Percentiles rank a stretch among this genome's conserved stretches.
These are phyloP conservation scores for Merodon equestris DNA, from an alignment of 2,888 invertebrate genomes.

Conservation along the genomic window DNA sequence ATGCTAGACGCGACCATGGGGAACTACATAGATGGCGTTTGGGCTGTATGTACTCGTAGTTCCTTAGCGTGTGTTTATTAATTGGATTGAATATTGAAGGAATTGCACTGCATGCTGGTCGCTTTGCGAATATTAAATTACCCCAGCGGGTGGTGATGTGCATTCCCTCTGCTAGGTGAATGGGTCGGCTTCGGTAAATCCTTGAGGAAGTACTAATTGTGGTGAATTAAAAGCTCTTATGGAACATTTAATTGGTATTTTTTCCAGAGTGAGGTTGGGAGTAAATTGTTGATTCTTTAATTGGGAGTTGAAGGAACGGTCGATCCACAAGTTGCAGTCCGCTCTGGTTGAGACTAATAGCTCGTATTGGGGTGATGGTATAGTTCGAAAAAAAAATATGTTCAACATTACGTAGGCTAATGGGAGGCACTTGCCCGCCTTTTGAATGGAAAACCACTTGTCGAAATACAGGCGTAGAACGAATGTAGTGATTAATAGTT, in stretches of 20 bases:
- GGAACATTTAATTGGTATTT: constrained; percentile 64
- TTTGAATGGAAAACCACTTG: neutral
- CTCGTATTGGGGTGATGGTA: neutral
- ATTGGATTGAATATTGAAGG: constrained; percentile 66
- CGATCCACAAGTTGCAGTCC: neutral
- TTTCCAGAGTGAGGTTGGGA: constrained; percentile 57
- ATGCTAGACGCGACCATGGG: no score
- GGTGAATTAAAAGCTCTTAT: constrained; percentile 62
- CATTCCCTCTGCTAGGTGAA: constrained; percentile 20
- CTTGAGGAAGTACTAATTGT: constrained; percentile 61
- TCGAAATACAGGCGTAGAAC: constrained; percentile 22
- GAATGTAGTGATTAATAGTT: constrained; percentile 51
- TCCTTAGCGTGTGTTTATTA: constrained; percentile 48
- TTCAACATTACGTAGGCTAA: no score
- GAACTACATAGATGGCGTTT: no score
- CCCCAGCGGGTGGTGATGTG: constrained; percentile 20
- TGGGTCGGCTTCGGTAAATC: constrained; percentile 23
- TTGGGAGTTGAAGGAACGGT: constrained; percentile 28
- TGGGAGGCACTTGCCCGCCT: neutral
- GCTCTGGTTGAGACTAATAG: neutral
- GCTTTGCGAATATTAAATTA: constrained; percentile 63
- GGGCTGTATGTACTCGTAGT: constrained; percentile 7
- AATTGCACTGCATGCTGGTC: constrained; percentile 52
- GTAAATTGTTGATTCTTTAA: constrained; percentile 64
- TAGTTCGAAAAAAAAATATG: no score